Percentiles rank a stretch among this genome's conserved stretches.
Conservation (phyloP, 2,888 invertebrate species). For the Lobophora halterata region DNA sequence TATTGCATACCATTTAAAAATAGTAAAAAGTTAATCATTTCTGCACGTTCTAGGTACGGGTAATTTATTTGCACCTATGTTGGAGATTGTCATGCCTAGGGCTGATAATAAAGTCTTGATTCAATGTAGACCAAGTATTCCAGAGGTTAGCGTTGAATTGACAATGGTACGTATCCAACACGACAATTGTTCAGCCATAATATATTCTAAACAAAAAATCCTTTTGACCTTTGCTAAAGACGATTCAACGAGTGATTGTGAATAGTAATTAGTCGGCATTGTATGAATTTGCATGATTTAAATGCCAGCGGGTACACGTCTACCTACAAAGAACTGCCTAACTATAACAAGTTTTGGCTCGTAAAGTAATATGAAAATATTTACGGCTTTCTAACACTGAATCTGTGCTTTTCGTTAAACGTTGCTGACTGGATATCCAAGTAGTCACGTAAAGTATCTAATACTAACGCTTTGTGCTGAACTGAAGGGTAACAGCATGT, state of each 20-base stretch:
- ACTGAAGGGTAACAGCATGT: conserved; percentile 24
- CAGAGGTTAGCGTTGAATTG: conserved; percentile 62
- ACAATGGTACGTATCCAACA: conserved; percentile 61
- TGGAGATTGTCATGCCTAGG: conserved; percentile 52
- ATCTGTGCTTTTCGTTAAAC: conserved; percentile 13
- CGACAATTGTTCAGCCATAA: conserved; percentile 7
- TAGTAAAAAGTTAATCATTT: conserved; percentile 32
- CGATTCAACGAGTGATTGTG: no score
- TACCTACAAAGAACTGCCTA: conserved; percentile 13
- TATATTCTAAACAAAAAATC: conserved; percentile 12
- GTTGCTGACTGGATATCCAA: conserved; percentile 9
- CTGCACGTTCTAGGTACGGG: conserved; percentile 64
- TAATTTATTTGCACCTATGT: conserved; percentile 66
- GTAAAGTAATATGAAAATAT: conserved; percentile 6
- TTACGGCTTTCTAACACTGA: conserved; percentile 15
- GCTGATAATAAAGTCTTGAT: conserved; percentile 51
- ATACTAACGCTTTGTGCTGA: conserved; percentile 21
- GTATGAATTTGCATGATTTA: conserved; percentile 47
- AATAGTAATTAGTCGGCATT: conserved; percentile 2
- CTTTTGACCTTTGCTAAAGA: no score
- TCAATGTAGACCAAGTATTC: conserved; percentile 72
- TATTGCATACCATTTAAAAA: neutral
- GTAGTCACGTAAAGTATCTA: conserved; percentile 6
- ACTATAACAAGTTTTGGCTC: conserved; percentile 12
- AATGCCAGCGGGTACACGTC: conserved; percentile 27